Conservation (phyloP, 1,140 invertebrate species). For the Reticulitermes speratus region DNA sequence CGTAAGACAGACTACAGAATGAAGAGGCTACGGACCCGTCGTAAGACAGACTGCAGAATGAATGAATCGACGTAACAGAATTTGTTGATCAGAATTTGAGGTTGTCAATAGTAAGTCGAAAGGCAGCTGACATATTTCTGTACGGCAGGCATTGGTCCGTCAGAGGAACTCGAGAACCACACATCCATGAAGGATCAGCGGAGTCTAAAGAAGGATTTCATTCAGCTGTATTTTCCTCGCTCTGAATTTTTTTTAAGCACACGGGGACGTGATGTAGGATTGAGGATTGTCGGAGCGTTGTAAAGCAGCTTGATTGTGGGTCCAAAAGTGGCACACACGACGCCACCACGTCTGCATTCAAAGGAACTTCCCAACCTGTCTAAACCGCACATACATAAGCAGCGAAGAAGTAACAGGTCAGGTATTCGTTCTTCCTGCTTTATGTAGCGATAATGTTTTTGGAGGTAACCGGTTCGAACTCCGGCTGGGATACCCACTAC, state of each 20-base stretch:
- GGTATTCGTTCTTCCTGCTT: not conserved
- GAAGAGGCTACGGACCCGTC: no score
- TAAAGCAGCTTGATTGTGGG: not conserved
- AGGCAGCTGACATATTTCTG: not conserved
- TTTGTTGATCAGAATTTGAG: not conserved
- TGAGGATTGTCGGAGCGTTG: slow-evolving; percentile 18
- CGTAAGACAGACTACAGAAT: no score
- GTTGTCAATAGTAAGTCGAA: not conserved
- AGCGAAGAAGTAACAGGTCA: no score
- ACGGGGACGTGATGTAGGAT: not conserved
- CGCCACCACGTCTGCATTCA: not conserved
- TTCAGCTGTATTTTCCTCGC: not conserved
- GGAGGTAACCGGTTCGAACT: no score
- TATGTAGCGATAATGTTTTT: not conserved
- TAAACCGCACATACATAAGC: no score
- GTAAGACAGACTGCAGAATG: no score
- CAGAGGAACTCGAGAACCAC: slow-evolving; percentile 20
- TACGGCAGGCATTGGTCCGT: not conserved
- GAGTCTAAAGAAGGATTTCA: slow-evolving; percentile 25
- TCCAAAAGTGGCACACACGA: not conserved
- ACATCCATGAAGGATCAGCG: slow-evolving; percentile 27
- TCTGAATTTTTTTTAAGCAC: not conserved
- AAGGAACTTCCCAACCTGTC: no score
- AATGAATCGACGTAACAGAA: not conserved
- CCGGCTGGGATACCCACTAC: no score